Conservation (phyloP, 2,797 vertebrate species). For the Acrocephalus scirpaceus region DNA sequence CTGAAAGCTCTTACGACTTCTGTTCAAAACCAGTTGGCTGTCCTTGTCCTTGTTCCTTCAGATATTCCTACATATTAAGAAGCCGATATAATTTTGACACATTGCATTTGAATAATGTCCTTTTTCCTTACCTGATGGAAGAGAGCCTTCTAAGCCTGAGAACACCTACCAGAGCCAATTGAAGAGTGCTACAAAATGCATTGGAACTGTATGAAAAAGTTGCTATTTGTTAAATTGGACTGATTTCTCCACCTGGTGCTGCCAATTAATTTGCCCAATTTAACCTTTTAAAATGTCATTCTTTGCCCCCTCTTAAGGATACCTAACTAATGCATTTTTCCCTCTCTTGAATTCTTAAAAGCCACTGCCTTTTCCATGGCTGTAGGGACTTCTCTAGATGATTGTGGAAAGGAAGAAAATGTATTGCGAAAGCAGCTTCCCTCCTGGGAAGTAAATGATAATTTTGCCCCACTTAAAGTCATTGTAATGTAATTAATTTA, state of each 20-base stretch:
- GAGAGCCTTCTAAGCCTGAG: background rate
- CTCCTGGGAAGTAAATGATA: background rate
- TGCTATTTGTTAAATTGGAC: conserved; percentile 13
- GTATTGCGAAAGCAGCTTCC: background rate
- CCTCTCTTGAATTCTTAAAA: conserved; percentile 2
- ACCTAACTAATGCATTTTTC: conserved; percentile 36
- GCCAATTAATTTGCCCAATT: conserved; percentile 72
- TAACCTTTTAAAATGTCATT: conserved; percentile 73
- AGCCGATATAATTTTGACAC: background rate
- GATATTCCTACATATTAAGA: background rate
- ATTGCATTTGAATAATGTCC: background rate
- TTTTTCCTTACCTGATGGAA: background rate
- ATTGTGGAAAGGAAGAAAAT: background rate
- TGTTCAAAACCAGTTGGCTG: background rate
- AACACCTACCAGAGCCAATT: background rate
- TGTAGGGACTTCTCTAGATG: background rate
- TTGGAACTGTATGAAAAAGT: background rate
- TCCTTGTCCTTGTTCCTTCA: background rate
- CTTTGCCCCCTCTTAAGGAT: conserved; percentile 43
- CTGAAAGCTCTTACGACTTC: background rate
- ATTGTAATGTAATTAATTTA: background rate
- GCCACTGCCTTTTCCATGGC: background rate
- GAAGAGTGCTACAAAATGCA: background rate
- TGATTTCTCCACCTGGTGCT: conserved; percentile 60
- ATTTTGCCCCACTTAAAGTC: conserved; percentile 6